Evolutionary conservation across 2,113 vertebrate species (phyloP).

Genomic region (Phylloscopus trochilus): DNA sequence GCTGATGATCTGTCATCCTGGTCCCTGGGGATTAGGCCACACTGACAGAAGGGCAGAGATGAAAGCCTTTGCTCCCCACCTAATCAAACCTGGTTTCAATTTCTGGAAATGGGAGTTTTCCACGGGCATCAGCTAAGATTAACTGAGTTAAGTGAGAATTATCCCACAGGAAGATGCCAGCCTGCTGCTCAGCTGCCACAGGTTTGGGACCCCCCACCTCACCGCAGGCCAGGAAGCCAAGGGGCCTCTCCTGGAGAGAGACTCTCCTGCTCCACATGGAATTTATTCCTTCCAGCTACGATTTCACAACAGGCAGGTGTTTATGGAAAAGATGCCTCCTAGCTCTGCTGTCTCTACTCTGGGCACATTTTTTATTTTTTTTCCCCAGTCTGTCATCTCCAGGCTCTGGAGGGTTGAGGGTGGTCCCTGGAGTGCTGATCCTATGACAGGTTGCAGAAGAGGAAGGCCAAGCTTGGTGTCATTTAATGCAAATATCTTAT

Average conservation of each 20-base stretch:
- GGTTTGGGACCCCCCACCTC: neutral
- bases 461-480: neutral
- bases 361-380: no score
- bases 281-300: neutral
- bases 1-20: neutral
- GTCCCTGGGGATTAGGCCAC: neutral
- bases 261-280: neutral
- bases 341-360: fast-evolving
- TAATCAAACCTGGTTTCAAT: neutral
- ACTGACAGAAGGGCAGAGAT: neutral
- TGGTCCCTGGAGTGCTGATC: neutral
- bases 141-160: neutral
- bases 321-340: neutral
- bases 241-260: neutral
- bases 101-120: neutral
- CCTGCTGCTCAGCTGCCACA: neutral
- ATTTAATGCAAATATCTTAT: neutral
- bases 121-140: neutral
- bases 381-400: no score
- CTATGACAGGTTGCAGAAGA: neutral
- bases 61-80: neutral
- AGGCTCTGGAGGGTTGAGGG: neutral
- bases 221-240: no score
- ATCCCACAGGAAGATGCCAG: neutral
- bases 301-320: neutral